Percentiles rank a stretch among this genome's conserved stretches.
Evolutionary conservation across 2,797 vertebrate genomes (phyloP).

Genomic region (Cyprinodon diabolis): DNA sequence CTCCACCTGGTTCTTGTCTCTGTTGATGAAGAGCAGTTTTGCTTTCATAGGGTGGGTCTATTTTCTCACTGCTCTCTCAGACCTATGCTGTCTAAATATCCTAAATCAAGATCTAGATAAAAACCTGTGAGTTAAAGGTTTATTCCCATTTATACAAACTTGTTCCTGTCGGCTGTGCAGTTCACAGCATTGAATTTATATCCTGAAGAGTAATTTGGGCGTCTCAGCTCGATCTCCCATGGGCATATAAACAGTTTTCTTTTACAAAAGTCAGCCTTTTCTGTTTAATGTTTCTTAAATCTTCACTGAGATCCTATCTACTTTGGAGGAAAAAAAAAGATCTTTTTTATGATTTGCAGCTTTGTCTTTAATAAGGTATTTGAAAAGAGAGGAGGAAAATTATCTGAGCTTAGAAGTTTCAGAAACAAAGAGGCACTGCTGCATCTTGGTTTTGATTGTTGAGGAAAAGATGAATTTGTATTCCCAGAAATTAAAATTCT

Average conservation of each 20-base stretch:
- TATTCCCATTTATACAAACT: background rate
- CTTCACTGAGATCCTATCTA: constrained; percentile 13
- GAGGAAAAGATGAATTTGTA: constrained; percentile 8
- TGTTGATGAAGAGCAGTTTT: constrained; percentile 31
- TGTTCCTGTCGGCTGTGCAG: background rate
- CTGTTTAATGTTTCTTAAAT: constrained; percentile 14
- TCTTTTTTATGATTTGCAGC: constrained; percentile 19
- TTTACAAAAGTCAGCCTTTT: constrained; percentile 10
- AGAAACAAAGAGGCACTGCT: background rate
- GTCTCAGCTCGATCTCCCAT: constrained; percentile 1
- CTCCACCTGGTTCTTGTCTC: constrained; percentile 53
- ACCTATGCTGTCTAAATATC: constrained; percentile 1
- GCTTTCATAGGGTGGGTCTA: constrained; percentile 9
- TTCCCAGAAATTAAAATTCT: constrained; percentile 1
- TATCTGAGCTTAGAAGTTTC: constrained; percentile 19
- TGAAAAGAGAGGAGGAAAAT: constrained; percentile 17
- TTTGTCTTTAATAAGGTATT: constrained; percentile 2
- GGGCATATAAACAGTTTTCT: constrained; percentile 21
- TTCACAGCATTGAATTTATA: background rate
- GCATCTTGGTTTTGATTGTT: constrained; percentile 39
- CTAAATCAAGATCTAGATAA: background rate
- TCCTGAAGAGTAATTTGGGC: background rate
- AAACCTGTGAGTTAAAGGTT: background rate
- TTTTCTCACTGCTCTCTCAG: background rate
- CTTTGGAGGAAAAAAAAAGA: constrained; percentile 22